Conservation (phyloP, 2,797 vertebrate species). For the Tenualosa ilisha region DNA sequence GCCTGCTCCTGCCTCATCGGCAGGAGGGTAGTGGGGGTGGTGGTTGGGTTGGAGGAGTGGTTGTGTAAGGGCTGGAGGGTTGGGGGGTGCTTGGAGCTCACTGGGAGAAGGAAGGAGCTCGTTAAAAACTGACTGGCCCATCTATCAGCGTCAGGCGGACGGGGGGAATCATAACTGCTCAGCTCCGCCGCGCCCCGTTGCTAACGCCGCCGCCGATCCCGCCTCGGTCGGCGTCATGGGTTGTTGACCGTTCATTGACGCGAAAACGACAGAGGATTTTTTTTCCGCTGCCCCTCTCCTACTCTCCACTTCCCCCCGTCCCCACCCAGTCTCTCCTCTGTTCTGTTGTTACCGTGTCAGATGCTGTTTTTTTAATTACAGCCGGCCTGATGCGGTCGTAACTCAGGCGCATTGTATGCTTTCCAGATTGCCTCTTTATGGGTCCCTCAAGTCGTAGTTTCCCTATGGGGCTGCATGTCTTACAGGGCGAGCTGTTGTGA, state of each 20-base stretch:
- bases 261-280: constrained; percentile 18
- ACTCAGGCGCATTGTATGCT: constrained; percentile 15
- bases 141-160: constrained; percentile 23
- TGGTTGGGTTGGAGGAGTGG: background rate
- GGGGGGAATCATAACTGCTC: constrained; percentile 13
- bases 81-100: background rate
- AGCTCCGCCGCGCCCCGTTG: constrained; percentile 6
- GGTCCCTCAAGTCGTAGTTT: background rate
- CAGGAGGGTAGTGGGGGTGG: background rate
- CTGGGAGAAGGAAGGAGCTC: constrained; percentile 2
- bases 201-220: background rate
- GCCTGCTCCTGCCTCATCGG: background rate
- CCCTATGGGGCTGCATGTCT: constrained; percentile 4
- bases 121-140: constrained; percentile 19
- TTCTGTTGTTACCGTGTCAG: constrained; percentile 14
- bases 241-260: constrained; percentile 20
- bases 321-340: background rate
- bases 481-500: background rate
- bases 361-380: constrained; percentile 12
- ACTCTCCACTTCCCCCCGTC: background rate
- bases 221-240: constrained; percentile 4
- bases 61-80: background rate
- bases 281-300: background rate
- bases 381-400: constrained; percentile 18
- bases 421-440: constrained; percentile 21